Percentiles rank a stretch among this genome's conserved stretches.
Conservation (phyloP, 2,113 vertebrate genomes). For the Malurus melanocephalus region DNA sequence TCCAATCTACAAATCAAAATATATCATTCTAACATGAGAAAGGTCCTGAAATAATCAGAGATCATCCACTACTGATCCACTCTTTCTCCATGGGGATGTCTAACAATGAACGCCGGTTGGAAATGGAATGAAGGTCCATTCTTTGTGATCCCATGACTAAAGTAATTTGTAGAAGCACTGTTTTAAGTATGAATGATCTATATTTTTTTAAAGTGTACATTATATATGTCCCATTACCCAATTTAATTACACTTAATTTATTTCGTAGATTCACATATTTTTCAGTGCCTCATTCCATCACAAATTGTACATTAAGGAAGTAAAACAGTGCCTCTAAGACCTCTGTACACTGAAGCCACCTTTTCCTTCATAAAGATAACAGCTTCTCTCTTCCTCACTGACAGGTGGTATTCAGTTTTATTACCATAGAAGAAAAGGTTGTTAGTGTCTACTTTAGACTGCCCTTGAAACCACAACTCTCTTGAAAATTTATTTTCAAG, state of each 20-base stretch:
- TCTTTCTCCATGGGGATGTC: neutral
- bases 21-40: neutral
- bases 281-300: neutral
- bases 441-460: neutral
- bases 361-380: neutral
- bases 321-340: neutral
- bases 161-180: neutral
- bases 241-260: constrained; percentile 29
- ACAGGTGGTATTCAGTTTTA: neutral
- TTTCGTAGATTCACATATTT: neutral
- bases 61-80: fast-evolving
- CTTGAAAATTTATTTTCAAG: neutral
- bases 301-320: neutral
- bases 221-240: neutral
- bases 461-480: neutral
- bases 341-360: neutral
- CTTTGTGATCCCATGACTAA: neutral
- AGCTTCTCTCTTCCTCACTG: neutral
- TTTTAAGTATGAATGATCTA: neutral
- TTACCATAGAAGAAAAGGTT: neutral
- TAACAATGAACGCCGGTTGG: neutral
- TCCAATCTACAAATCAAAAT: neutral
- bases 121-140: neutral
- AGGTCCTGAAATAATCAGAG: neutral
- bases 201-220: neutral